A percentile compares a stretch with the other conserved stretches of the same genome.
These are phyloP conservation scores for Pocillopora grandis DNA, from an alignment of 92 coral and sea anemone species.

Conservation along the genomic window DNA sequence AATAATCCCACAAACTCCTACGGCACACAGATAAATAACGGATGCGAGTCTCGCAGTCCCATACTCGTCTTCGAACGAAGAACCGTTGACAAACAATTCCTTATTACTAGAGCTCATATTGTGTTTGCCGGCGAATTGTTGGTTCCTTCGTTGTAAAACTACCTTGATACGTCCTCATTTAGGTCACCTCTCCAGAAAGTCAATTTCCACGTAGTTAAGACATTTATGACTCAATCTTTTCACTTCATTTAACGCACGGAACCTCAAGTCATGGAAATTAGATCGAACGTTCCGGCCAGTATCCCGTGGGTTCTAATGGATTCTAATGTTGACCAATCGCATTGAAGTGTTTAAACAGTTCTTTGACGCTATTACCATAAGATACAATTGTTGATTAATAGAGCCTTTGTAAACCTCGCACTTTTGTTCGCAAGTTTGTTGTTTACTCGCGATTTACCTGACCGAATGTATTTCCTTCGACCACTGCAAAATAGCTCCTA, in stretches of 20 bases:
- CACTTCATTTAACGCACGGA: slow-evolving; percentile 7
- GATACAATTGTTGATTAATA: slow-evolving; percentile 8
- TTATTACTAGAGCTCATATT: slow-evolving; percentile 24
- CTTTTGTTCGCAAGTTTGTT: slow-evolving; percentile 13
- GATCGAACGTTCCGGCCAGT: not conserved
- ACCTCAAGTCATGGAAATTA: not conserved
- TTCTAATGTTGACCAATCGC: slow-evolving; percentile 44
- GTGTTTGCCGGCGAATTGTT: not conserved
- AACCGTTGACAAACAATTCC: slow-evolving; percentile 8
- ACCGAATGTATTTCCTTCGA: not conserved
- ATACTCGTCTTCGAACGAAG: slow-evolving; percentile 29
- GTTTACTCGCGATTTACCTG: not conserved
- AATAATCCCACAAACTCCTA: slow-evolving; percentile 74
- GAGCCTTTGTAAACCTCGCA: slow-evolving; percentile 33
- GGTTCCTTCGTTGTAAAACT: not conserved
- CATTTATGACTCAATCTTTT: not conserved
- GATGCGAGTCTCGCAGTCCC: slow-evolving; percentile 56
- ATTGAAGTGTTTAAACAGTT: slow-evolving; percentile 37
- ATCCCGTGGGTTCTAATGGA: slow-evolving; percentile 6
- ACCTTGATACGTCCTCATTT: not conserved
- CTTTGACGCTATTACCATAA: slow-evolving; percentile 34
- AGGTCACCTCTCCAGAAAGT: slow-evolving; percentile 7
- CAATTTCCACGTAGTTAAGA: not conserved
- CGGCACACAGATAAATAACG: slow-evolving; percentile 63
- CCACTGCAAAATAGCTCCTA: not conserved